A percentile compares a stretch with the other conserved stretches of the same genome.
Conservation (phyloP, 2,888 invertebrate genomes). For the Micoletzkya japonica region DNA sequence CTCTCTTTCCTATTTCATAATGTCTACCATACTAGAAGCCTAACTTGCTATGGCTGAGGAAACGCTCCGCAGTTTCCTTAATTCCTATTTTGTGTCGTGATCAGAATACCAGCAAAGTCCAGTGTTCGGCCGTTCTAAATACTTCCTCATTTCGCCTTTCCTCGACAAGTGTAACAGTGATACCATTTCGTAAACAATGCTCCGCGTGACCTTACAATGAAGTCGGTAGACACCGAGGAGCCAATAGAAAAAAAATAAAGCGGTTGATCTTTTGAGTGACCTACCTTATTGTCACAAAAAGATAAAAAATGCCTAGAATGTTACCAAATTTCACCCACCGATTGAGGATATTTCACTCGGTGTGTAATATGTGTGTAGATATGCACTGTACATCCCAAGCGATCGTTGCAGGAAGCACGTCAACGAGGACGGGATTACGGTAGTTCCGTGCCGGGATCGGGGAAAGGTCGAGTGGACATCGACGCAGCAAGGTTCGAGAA, state of each 20-base stretch:
- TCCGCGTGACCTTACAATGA: too few relatives aligned
- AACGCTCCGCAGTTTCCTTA: neutral
- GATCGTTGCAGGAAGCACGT: constrained; percentile 8
- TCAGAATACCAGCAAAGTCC: neutral
- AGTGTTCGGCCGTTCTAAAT: neutral
- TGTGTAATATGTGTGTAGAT: too few relatives aligned
- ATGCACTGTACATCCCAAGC: too few relatives aligned
- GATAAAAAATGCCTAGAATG: too few relatives aligned
- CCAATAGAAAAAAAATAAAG: too few relatives aligned
- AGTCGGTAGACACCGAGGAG: too few relatives aligned
- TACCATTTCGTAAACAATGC: too few relatives aligned
- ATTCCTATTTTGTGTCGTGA: neutral
- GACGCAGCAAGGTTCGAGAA: constrained; percentile 49
- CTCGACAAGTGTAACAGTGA: constrained; percentile 17
- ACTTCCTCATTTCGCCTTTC: constrained; percentile 6
- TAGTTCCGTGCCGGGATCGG: constrained; percentile 45
- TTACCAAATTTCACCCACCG: too few relatives aligned
- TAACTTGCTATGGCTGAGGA: neutral
- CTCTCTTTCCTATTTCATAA: neutral
- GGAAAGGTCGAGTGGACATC: constrained; percentile 52
- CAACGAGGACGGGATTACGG: constrained; percentile 39
- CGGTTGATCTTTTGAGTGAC: too few relatives aligned
- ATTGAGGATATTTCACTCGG: too few relatives aligned
- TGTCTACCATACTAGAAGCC: neutral
- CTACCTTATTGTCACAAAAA: too few relatives aligned